These are phyloP conservation scores for Lagopus muta DNA, from an alignment of 2,113 vertebrate species.

Conservation along the genomic window DNA sequence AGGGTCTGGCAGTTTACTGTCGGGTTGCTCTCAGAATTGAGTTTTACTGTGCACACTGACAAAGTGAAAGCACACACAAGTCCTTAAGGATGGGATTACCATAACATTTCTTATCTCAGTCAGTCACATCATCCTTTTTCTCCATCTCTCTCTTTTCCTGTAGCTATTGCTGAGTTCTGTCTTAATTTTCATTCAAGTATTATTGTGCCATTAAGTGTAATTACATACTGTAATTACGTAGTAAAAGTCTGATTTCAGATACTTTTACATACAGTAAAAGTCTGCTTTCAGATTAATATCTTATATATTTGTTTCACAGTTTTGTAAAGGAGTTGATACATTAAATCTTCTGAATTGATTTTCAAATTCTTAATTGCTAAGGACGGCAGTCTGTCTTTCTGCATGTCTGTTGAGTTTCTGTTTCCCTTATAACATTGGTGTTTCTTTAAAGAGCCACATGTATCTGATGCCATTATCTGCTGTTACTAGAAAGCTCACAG, in stretches of 20 bases:
- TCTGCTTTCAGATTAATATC: slow-evolving; percentile 8
- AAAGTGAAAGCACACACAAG: neutral
- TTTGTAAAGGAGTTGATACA: neutral
- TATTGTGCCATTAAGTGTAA: neutral
- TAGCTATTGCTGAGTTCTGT: neutral
- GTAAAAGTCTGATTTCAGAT: neutral
- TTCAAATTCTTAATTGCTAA: neutral
- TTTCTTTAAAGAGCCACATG: neutral
- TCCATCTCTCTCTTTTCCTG: neutral
- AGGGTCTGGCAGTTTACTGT: neutral
- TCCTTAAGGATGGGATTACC: neutral
- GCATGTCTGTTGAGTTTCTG: neutral
- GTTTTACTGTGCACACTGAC: neutral
- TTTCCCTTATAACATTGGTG: neutral
- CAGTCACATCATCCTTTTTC: neutral
- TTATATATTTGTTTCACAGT: neutral
- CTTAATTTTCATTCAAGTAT: neutral
- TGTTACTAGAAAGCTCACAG: neutral
- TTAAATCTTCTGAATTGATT: neutral
- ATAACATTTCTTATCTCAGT: neutral
- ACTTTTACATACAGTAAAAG: too few species aligned
- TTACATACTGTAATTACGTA: neutral
- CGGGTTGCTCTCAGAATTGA: neutral
- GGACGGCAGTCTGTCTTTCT: neutral
- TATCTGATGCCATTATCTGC: neutral